Evolutionary conservation across 2,113 vertebrate genomes (phyloP), one percentile per base, ranked within the genome.

Genomic region (Zosterops borbonicus): DNA sequence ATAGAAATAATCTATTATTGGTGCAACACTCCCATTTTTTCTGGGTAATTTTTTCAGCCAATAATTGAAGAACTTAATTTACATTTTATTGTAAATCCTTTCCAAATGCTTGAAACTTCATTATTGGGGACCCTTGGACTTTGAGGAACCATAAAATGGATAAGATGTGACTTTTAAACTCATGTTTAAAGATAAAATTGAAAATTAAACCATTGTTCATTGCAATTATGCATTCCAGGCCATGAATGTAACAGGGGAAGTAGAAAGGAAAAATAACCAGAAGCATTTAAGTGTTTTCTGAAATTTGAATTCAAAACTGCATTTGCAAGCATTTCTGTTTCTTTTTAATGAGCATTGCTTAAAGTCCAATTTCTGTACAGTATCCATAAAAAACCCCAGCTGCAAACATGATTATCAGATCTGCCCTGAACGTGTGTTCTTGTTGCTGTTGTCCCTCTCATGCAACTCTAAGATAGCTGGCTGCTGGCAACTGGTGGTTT

Each of bases 1-100:
- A 95, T 56, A 96, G 71, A 97, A 97, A 92, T 84, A 85, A 87
- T 83, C 60, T 93, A 69, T 95, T 90, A 79, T 76, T n/a, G 84
- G 67, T 65, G 58, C 44, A 67, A 24, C 39, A 59, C n/a, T 82
- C 83, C 33, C 50, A 37, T 67, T 88, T 92, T 93, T 90, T 83
- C 75, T 62, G 69, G 49, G 78, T 56, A n/a, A 12, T 23, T 64
- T 64, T 63, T 47, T 47, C 41, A 94, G 70, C 17, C 20, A 74
- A 39, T 79, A 76, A 74, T 62, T 88, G 58, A 84, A 44, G 33
- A 93, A 77, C n/a, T 76, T 89, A 70, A 86, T 80, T 63, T 70
- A 31, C 11, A 50, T 84, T 96, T 90, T 82, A 86, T 94, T 76
- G 47, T 46, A 89, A 84, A 83, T 73, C 70, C 88, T 87, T 68